A percentile compares a stretch with the other conserved stretches of the same genome.
Evolutionary conservation across 2,888 invertebrate species (phyloP).

Genomic region (Andrena bicolor): DNA sequence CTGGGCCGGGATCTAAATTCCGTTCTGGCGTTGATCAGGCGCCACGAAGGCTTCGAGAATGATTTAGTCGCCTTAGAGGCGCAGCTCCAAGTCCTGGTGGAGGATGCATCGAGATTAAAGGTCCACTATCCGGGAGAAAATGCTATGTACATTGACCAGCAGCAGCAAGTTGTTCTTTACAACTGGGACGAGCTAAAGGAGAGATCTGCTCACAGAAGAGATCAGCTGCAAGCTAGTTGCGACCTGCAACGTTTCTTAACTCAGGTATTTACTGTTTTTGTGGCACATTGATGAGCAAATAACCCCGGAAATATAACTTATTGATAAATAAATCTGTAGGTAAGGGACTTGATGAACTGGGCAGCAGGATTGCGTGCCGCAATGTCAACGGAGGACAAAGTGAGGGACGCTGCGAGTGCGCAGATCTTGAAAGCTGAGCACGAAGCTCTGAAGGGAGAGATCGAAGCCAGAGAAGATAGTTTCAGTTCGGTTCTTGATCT

Average conservation of each 20-base stretch:
- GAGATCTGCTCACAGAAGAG: slow-evolving; percentile 91
- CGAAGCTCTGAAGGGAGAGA: slow-evolving; percentile 92
- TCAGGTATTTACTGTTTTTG: slow-evolving; percentile 84
- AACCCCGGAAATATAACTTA: background rate
- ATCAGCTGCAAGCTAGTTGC: slow-evolving; percentile 93
- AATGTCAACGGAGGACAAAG: slow-evolving; percentile 92
- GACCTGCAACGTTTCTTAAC: slow-evolving; percentile 96
- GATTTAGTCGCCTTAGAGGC: slow-evolving; percentile 97
- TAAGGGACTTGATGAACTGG: slow-evolving; percentile 96
- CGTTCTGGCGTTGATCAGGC: slow-evolving; percentile 92
- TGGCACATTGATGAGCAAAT: background rate
- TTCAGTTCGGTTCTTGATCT: slow-evolving; percentile 91
- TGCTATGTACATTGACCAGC: slow-evolving; percentile 94
- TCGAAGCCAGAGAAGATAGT: slow-evolving; percentile 94
- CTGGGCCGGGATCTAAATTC: slow-evolving; percentile 94
- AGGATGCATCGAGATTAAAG: slow-evolving; percentile 96
- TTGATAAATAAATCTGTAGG: slow-evolving; percentile 83
- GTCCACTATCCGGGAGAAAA: slow-evolving; percentile 96
- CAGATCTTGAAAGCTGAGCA: slow-evolving; percentile 94
- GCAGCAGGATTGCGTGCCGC: slow-evolving; percentile 91
- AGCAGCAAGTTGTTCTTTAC: slow-evolving; percentile 93
- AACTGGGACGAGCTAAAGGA: slow-evolving; percentile 96
- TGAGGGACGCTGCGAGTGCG: slow-evolving; percentile 92
- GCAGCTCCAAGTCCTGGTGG: slow-evolving; percentile 95
- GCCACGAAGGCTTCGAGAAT: slow-evolving; percentile 97